These are phyloP conservation scores for Plotosus lineatus DNA, from an alignment of 2,113 vertebrate species.

Conservation along the genomic window DNA sequence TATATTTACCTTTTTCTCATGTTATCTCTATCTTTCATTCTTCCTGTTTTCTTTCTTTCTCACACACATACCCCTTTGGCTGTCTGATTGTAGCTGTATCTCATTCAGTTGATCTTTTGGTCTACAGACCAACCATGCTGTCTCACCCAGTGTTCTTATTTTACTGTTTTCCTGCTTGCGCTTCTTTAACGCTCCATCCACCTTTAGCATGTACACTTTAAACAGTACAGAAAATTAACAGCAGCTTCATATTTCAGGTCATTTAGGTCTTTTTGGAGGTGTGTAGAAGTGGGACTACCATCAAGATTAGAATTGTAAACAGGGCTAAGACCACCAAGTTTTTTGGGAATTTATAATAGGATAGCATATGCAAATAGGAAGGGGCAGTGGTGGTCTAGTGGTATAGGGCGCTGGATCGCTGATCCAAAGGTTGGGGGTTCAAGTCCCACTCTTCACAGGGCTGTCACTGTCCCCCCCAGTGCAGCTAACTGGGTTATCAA, in stretches of 20 bases:
- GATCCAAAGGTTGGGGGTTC: too few relatives aligned
- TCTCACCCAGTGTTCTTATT: conserved; percentile 11
- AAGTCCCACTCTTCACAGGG: too few relatives aligned
- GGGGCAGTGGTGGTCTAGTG: too few relatives aligned
- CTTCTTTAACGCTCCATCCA: conserved; percentile 10
- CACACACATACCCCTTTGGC: not conserved
- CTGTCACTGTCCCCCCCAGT: too few relatives aligned
- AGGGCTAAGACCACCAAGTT: too few relatives aligned
- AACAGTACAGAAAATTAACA: not conserved
- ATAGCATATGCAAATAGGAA: too few relatives aligned
- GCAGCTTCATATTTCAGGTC: not conserved
- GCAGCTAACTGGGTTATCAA: too few relatives aligned
- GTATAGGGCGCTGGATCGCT: too few relatives aligned
- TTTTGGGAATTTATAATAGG: too few relatives aligned
- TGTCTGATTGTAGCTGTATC: not conserved
- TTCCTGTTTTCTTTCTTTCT: not conserved
- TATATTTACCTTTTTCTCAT: not conserved
- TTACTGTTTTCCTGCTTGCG: not conserved
- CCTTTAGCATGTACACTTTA: not conserved
- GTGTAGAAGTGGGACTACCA: too few relatives aligned
- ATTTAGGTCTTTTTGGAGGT: too few relatives aligned
- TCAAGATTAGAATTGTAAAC: too few relatives aligned
- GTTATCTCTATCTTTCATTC: not conserved
- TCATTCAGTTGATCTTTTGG: conserved; percentile 20
- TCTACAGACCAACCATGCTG: conserved; percentile 20